Evolutionary conservation across 1,140 invertebrate species (phyloP).

Genomic region (Halesus radiatus): DNA sequence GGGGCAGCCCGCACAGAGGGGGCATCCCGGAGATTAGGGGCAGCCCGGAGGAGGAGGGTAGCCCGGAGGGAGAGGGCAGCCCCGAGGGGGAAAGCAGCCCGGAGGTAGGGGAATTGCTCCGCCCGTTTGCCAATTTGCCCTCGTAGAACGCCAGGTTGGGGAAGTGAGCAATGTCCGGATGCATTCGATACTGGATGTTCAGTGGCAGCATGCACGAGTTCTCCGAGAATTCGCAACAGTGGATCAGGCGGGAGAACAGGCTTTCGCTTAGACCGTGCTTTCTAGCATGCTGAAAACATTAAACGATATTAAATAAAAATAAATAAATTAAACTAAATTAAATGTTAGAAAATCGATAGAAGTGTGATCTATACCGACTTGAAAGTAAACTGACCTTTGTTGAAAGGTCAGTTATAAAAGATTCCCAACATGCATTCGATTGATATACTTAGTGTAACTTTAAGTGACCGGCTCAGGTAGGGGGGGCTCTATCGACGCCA

Average conservation of each 20-base stretch:
- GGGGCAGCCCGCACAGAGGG: not conserved
- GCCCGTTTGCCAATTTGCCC: slow-evolving; percentile 63
- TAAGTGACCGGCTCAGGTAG: too few relatives aligned
- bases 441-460: too few relatives aligned
- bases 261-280: slow-evolving; percentile 74
- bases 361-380: too few relatives aligned
- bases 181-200: slow-evolving; percentile 89
- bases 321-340: too few relatives aligned
- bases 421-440: too few relatives aligned
- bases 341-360: too few relatives aligned
- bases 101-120: not conserved
- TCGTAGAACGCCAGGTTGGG: slow-evolving; percentile 86
- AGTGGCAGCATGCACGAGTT: slow-evolving; percentile 74
- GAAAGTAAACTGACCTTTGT: too few relatives aligned
- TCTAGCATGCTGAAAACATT: slow-evolving; percentile 71
- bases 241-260: slow-evolving; percentile 75
- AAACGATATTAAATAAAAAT: not conserved
- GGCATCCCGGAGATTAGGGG: too few relatives aligned
- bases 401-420: too few relatives aligned
- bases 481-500: too few relatives aligned
- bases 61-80: too few relatives aligned
- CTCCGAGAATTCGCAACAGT: slow-evolving; percentile 58
- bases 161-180: slow-evolving; percentile 81
- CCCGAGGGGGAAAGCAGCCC: not conserved
- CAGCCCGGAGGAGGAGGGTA: too few relatives aligned